Conservation (phyloP, 2,888 invertebrate species). For the Megastigmus dorsalis region DNA sequence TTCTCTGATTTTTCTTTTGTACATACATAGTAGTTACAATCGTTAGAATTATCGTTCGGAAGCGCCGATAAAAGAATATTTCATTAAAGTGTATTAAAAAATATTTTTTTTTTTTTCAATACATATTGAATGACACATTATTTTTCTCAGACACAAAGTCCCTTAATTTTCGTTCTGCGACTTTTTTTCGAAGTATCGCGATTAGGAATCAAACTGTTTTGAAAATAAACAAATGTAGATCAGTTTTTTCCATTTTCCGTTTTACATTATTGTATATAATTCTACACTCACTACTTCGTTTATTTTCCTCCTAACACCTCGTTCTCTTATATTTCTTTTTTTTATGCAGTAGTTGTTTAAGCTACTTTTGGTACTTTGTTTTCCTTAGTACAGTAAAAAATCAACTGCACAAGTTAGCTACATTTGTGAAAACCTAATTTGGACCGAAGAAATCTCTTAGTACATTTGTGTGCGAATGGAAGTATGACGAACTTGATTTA, state of each 20-base stretch:
- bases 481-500: slow-evolving; percentile 27
- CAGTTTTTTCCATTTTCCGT: background rate
- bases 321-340: slow-evolving; percentile 15
- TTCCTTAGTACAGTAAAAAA: slow-evolving; percentile 35
- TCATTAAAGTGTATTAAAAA: slow-evolving; percentile 6
- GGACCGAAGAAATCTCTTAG: slow-evolving; percentile 14
- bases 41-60: slow-evolving; percentile 24
- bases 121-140: too few species aligned
- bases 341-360: slow-evolving; percentile 13
- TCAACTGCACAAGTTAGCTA: slow-evolving; percentile 30
- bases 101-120: background rate
- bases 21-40: slow-evolving; percentile 57
- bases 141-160: background rate
- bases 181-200: background rate
- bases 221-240: background rate
- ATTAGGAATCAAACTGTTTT: slow-evolving; percentile 9
- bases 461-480: slow-evolving; percentile 24
- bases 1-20: slow-evolving; percentile 56
- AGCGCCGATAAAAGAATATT: background rate
- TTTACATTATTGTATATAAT: slow-evolving; percentile 10
- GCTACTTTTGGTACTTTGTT: slow-evolving; percentile 33
- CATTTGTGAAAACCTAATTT: slow-evolving; percentile 32
- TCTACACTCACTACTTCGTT: slow-evolving; percentile 5
- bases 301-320: slow-evolving; percentile 8
- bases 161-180: background rate